Base-by-base conservation (phyloP, 2,888 invertebrate species). In the Trilocha varians region DNA sequence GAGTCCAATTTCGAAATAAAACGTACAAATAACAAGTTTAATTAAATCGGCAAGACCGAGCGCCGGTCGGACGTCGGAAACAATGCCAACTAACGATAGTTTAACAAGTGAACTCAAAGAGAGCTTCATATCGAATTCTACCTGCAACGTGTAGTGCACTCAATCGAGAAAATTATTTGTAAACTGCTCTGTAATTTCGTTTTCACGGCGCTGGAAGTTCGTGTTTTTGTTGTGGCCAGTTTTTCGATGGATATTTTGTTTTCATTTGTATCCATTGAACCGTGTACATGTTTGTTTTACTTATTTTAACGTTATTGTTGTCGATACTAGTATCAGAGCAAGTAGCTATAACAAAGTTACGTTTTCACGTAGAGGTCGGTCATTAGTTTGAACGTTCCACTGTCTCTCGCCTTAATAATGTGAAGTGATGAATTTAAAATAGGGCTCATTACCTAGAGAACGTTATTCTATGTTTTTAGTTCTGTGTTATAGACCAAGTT, bases 11-110 rank as follows among this genome's bases (percentile, higher is more conserved):
- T 74, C 69, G 69, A 82, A 80, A 83, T 82, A 82, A 84, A 83
- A 84, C 74, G 72, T 74, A 77, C 78, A 82, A 83, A 78, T 82
- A 83, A 77, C 80, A 80, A 76, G 75, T 84, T 85, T 85, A 85
- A 85, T 84, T 85, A 84, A 85, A 85, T 83, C 67, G 78, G 70
- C 70, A 78, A 77, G 76, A 77, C 62, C 70, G 58, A 58, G 47
- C 56, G 59, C 58, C 56, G 53, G 49, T 49, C 45, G 55, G 55
- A 58, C 55, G 55, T 57, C 62, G 59, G 56, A 62, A 78, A 77
- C 78, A 75, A 79, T 78, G 67, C 66, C 70, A 66, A 70, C 73
- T 71, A 75, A 70, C 77, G 72, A 77, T 79, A 82, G 78, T 79
- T 79, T 73, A 78, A 78, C 76, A 73, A 76, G 76, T 75, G 73